Base-by-base conservation (phyloP, 2,888 invertebrate genomes). In the Phytoseiulus persimilis region DNA sequence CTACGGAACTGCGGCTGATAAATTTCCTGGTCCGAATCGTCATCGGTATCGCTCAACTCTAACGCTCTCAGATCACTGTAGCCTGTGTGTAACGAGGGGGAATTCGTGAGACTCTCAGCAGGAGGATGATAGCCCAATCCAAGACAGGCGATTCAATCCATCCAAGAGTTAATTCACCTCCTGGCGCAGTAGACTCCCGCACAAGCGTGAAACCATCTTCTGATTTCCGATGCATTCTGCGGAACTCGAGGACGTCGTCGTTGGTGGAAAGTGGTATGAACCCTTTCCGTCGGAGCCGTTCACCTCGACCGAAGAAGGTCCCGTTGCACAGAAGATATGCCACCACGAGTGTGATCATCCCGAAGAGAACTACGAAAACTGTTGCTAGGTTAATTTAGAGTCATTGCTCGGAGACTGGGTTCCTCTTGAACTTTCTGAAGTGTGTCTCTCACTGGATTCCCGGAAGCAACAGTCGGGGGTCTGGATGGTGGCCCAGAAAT, bases 281-380 rank as follows among this genome's bases (percentile, higher is more conserved):
- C 14, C 87, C 87, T 87, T 87, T 87, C 32, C 87, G 87, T 6
- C 87, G 87, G 11, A 87, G 39, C 1, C 32, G 87, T 33, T 87
- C 87, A 23, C 87, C 87, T n/a, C 87, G 87, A 33, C 87, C 87
- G 87, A 87, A 87, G n/a, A 87, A 45, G 23, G 87, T 87, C 31
- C 87, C 87, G 33, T 87, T 87, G 32, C 32, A 87, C 11, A 33
- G 45, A 39, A 39, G 87, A 33, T 87, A 45, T 39, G 87, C 32
- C 32, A 23, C 87, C n/a, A 87, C 33, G 39, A 87, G 32, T 3
- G 33, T 45, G 5, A 33, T 39, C 87, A 87, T 87, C 39, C 87
- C 87, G 32, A 45, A 39, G 39, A 87, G 87, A n/a, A 87, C 87
- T 87, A 32, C 32, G 18, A 87, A 87, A 87, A 33, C 87, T 32